These are phyloP conservation scores for Baronia brevicornis DNA, from an alignment of 2,888 invertebrate species.

Conservation along the genomic window DNA sequence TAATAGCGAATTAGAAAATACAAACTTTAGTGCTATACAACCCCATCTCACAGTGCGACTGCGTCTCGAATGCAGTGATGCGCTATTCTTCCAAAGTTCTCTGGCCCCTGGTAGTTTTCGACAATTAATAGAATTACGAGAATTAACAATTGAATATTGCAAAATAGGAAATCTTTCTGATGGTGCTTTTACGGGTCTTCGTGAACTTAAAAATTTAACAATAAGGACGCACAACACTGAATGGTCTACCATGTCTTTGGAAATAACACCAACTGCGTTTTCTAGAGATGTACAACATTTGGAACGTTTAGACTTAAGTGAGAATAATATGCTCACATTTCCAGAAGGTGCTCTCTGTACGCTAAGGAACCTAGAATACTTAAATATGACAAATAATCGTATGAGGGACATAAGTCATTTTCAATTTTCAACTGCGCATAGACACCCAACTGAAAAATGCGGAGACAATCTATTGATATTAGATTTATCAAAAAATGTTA, in stretches of 20 bases:
- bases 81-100: constrained; percentile 86
- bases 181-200: constrained; percentile 87
- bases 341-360: constrained; percentile 86
- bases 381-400: constrained; percentile 87
- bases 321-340: constrained; percentile 87
- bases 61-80: constrained; percentile 86
- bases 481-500: constrained; percentile 86
- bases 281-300: constrained; percentile 82
- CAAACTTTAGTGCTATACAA: constrained; percentile 89
- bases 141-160: constrained; percentile 87
- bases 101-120: constrained; percentile 85
- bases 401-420: constrained; percentile 84
- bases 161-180: constrained; percentile 88
- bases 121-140: constrained; percentile 83
- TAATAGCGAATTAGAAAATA: constrained; percentile 87
- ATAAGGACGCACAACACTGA: constrained; percentile 89
- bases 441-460: constrained; percentile 79
- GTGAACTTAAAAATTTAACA: constrained; percentile 85
- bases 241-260: constrained; percentile 87
- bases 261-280: constrained; percentile 84
- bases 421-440: constrained; percentile 78
- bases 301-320: constrained; percentile 83
- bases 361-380: constrained; percentile 81
- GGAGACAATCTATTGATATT: constrained; percentile 81
- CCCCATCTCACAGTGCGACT: constrained; percentile 86